Base-by-base conservation (phyloP, 2,888 invertebrate species). In the Cotesia congregata region DNA sequence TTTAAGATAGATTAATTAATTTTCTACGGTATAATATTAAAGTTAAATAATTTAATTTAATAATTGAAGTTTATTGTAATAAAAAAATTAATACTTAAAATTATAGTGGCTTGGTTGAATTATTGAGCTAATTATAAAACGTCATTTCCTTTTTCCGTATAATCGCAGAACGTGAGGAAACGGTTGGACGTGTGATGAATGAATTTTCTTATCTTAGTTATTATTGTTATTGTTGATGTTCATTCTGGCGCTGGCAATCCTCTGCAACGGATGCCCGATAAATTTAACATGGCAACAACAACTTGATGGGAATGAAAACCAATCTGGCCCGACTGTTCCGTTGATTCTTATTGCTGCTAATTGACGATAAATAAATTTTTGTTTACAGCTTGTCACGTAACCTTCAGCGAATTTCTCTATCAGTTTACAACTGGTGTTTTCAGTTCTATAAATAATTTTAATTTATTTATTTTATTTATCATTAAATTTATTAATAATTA, bases 241-340 rank as follows among this genome's bases (percentile, higher is more conserved):
- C 7, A 12, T 50, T 50, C 50, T 50, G 4, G 50, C 7, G 50
- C 77, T 38, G 0, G 82, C 83, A 1, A 83, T 77, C 65, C 85
- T 81, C 3, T 76, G 30, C 1, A 76, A 20, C 1, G 81, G 69
- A 72, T 78, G 79, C 5, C 82, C 83, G 65, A 77, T 79, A 71
- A 84, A 83, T 60, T 77, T 86, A 30, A 91, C 83, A 67, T 91
- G 90, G 83, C 96, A 96, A 72, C 94, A 93, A 86, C 96, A 96
- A 83, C 95, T 95, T 30, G 94, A 94, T 0, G 96, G 95, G 72
- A 95, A 90, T 82, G 90, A 90, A 79, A 95, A 93, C 7, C 89
- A 86, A 76, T 92, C 92, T 17, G 91, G 89, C 9, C 88, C 82
- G 1, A 92, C 85, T 6, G 89, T 84, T 0, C 91, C 91, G 7